phyloP scores from a whole-genome alignment of 2,113 vertebrate genomes.

The Pituophis catenifer region DNA sequence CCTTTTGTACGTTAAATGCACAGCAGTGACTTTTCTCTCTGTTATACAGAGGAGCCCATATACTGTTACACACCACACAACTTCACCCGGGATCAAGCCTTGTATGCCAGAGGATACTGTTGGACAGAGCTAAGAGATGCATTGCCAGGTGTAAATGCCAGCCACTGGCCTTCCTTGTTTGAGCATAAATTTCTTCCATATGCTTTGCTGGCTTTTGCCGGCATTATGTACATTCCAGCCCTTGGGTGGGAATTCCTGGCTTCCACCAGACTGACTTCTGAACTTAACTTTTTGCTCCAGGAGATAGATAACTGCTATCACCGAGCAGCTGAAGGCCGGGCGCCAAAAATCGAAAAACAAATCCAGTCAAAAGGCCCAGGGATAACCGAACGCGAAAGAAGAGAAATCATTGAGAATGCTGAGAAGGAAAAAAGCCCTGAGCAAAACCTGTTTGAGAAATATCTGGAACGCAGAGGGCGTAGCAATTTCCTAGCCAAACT shows the following conservation, averaged over 20 bases:
- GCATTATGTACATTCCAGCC: slow-evolving; percentile 97
- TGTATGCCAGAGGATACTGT: slow-evolving; percentile 98
- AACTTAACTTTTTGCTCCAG: slow-evolving; percentile 98
- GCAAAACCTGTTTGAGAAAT: slow-evolving; percentile 98
- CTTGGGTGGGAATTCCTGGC: slow-evolving; percentile 97
- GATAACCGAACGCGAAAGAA: slow-evolving; percentile 89
- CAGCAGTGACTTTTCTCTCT: slow-evolving; percentile 77
- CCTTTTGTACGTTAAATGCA: slow-evolving; percentile 73
- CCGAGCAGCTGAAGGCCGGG: slow-evolving; percentile 93
- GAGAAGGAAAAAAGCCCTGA: slow-evolving; percentile 99
- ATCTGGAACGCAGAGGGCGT: slow-evolving; percentile 91
- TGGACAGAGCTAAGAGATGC: slow-evolving; percentile 99
- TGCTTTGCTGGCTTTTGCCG: slow-evolving; percentile 93
- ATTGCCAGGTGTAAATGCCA: slow-evolving; percentile 83
- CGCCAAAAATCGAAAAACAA: slow-evolving; percentile 99
- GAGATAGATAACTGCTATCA: slow-evolving; percentile 99
- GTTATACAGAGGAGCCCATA: slow-evolving; percentile 95
- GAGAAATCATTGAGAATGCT: slow-evolving; percentile 98
- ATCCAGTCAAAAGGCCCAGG: slow-evolving; percentile 97
- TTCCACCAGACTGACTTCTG: slow-evolving; percentile 96
- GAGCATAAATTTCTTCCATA: slow-evolving; percentile 99
- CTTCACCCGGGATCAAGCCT: slow-evolving; percentile 98
- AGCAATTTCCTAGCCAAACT: slow-evolving; percentile 97
- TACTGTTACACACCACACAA: slow-evolving; percentile 99
- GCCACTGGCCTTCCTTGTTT: slow-evolving; percentile 90